A percentile compares a stretch with the other conserved stretches of the same genome.
Evolutionary conservation across 2,888 invertebrate genomes (phyloP).

Genomic region (Toxonevra muliebris): DNA sequence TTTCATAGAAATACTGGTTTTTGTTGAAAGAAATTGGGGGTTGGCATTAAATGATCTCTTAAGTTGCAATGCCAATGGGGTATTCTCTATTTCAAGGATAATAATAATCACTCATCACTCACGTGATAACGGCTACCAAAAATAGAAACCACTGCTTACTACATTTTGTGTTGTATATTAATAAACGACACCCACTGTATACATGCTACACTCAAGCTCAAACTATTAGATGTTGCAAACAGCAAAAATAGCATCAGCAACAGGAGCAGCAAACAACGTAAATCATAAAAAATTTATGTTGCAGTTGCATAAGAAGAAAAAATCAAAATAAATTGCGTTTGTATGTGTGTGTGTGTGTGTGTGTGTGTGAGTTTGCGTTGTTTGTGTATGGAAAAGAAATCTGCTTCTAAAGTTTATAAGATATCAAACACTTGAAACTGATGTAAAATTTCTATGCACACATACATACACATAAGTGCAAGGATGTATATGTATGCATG

Average conservation of each 20-base stretch:
- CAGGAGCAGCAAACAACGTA: conserved; percentile 23
- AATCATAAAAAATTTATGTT: conserved; percentile 22
- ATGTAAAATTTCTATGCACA: conserved; percentile 27
- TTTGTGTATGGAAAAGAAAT: neutral
- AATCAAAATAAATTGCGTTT: neutral
- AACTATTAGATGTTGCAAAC: conserved; percentile 33
- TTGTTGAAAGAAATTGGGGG: no score
- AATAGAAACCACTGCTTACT: no score
- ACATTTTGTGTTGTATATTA: no score
- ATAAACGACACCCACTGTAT: neutral
- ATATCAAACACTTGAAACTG: conserved; percentile 28
- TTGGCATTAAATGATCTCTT: no score
- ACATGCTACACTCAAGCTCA: conserved; percentile 22
- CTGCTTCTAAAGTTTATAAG: conserved; percentile 12
- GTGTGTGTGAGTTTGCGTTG: conserved; percentile 1
- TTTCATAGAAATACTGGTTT: no score
- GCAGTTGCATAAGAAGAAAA: no score
- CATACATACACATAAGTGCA: conserved; percentile 10
- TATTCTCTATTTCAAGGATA: no score
- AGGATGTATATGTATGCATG: neutral
- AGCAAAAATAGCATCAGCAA: conserved; percentile 21
- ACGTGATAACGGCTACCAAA: no score
- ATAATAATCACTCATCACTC: no score
- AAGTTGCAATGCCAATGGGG: no score
- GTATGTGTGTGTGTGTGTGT: conserved; percentile 1